These are phyloP conservation scores for Aphyosemion australe DNA, from an alignment of 2,113 vertebrate genomes.

Conservation along the genomic window DNA sequence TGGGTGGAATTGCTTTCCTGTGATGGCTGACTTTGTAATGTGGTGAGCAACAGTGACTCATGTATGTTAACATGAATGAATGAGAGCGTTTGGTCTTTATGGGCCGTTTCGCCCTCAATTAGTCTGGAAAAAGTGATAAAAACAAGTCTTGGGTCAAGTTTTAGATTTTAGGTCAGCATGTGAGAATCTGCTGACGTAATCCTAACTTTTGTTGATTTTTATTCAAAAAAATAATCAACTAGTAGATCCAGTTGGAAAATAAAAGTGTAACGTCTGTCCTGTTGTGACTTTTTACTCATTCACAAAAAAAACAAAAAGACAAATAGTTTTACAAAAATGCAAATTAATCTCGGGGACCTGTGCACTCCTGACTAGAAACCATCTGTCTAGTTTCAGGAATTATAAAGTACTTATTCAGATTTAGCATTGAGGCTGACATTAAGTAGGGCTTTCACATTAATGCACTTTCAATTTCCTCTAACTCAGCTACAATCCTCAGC, in stretches of 20 bases:
- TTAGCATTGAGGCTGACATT: background rate
- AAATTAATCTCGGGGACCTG: background rate
- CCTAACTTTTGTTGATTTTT: background rate
- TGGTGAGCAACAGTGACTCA: constrained; percentile 43
- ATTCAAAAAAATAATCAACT: no score
- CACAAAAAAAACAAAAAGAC: no score
- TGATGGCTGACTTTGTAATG: constrained; percentile 47
- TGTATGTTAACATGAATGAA: constrained; percentile 3
- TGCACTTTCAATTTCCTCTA: background rate
- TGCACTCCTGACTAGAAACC: background rate
- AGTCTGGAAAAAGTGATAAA: background rate
- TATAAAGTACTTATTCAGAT: background rate
- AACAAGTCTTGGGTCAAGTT: no score
- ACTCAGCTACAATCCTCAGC: background rate
- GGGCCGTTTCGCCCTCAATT: background rate
- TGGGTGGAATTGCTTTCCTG: constrained; percentile 59
- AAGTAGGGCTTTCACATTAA: background rate
- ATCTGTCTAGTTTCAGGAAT: background rate
- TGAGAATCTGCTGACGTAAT: background rate
- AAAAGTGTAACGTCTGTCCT: no score
- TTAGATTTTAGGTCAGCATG: no score
- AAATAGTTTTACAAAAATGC: background rate
- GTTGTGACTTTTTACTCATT: no score
- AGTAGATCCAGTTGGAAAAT: no score
- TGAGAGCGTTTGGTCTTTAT: constrained; percentile 21